Conservation (phyloP, 2,797 vertebrate species). For the Kryptolebias ocellatus region DNA sequence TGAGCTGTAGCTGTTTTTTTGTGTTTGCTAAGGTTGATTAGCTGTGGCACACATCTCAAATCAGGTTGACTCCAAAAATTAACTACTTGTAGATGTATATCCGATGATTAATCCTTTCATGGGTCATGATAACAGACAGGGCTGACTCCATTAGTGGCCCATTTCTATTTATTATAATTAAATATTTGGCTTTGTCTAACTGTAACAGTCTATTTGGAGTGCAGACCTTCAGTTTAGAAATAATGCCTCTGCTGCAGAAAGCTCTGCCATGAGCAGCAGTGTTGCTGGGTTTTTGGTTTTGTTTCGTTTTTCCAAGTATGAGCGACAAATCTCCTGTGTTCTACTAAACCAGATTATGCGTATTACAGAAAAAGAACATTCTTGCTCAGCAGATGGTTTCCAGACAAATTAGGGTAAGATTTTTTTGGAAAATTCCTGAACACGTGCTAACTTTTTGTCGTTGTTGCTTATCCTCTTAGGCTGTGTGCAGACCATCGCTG, state of each 20-base stretch:
- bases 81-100: too few relatives aligned
- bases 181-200: neutral
- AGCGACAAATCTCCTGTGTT: conserved; percentile 20
- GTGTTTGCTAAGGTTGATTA: too few relatives aligned
- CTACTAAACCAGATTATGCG: conserved; percentile 13
- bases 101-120: too few relatives aligned
- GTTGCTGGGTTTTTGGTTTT: neutral
- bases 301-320: conserved; percentile 2
- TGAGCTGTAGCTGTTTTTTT: too few relatives aligned
- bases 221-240: neutral
- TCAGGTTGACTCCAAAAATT: too few relatives aligned
- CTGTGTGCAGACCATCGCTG: conserved; percentile 84
- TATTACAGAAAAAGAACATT: conserved; percentile 15
- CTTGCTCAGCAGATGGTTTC: conserved; percentile 5
- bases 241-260: conserved; percentile 16
- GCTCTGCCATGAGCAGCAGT: conserved; percentile 1
- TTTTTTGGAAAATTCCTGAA: neutral
- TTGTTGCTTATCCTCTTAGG: conserved; percentile 73
- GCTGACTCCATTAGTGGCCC: too few relatives aligned
- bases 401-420: neutral
- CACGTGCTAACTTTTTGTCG: conserved; percentile 5
- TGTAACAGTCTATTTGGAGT: neutral
- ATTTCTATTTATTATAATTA: neutral
- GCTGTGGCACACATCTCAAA: too few relatives aligned
- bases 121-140: too few relatives aligned